These are phyloP conservation scores for Xenus cinereus DNA, from an alignment of 2,113 vertebrate species.

Conservation along the genomic window DNA sequence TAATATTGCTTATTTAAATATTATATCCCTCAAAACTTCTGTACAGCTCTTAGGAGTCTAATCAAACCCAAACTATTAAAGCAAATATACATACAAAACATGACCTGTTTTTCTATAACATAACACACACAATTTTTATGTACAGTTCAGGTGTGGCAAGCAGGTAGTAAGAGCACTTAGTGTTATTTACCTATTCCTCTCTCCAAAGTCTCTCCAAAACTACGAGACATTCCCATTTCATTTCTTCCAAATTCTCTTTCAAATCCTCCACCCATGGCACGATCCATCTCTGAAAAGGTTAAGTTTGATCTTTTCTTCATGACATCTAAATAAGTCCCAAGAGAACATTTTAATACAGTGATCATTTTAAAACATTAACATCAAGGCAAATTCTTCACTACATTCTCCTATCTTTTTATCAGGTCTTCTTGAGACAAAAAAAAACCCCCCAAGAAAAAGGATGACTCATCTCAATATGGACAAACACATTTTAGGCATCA, in stretches of 20 bases:
- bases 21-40: neutral
- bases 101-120: neutral
- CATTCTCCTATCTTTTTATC: neutral
- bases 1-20: neutral
- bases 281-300: constrained; percentile 85
- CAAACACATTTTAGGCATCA: neutral
- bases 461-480: neutral
- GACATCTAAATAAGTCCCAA: neutral
- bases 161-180: neutral
- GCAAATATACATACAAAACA: neutral
- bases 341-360: neutral
- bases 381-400: neutral
- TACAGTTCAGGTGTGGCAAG: neutral
- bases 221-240: constrained; percentile 88
- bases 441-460: neutral
- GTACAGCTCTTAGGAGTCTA: neutral
- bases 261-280: constrained; percentile 86
- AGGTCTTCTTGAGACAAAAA: neutral
- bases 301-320: neutral
- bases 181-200: constrained; percentile 84
- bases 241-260: constrained; percentile 89
- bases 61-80: neutral
- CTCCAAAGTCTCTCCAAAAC: constrained; percentile 88
- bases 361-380: neutral
- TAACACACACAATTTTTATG: accelerated